These are phyloP conservation scores for Mobula hypostoma DNA, from an alignment of 2,113 vertebrate genomes.

Conservation along the genomic window DNA sequence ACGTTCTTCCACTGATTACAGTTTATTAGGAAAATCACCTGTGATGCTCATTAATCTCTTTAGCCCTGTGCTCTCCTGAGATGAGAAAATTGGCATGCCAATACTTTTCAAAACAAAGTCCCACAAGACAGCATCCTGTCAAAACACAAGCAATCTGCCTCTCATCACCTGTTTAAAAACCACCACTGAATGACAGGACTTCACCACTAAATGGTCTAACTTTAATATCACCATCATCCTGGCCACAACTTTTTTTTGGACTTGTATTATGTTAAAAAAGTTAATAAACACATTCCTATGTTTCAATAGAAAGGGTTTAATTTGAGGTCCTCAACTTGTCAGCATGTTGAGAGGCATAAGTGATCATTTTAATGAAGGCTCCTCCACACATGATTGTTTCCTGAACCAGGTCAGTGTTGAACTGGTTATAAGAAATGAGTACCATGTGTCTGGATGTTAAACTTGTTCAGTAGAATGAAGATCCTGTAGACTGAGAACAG, in stretches of 20 bases:
- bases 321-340: not conserved
- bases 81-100: not conserved
- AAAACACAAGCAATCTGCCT: no score
- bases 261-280: not conserved
- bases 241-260: no score
- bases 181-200: no score
- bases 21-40: no score
- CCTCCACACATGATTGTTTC: not conserved
- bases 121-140: no score
- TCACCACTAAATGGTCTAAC: no score
- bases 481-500: not conserved
- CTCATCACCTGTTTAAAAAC: no score
- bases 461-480: not conserved
- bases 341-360: not conserved
- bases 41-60: not conserved
- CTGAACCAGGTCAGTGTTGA: not conserved
- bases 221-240: no score
- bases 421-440: not conserved
- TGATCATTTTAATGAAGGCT: not conserved
- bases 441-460: not conserved
- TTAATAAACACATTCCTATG: not conserved
- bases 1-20: no score
- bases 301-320: not conserved
- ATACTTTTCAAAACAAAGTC: no score
- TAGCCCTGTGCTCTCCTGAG: not conserved